A percentile compares a stretch with the other conserved stretches of the same genome.
Evolutionary conservation across 2,113 vertebrate genomes (phyloP).

Genomic region (Planiliza haematocheilus): DNA sequence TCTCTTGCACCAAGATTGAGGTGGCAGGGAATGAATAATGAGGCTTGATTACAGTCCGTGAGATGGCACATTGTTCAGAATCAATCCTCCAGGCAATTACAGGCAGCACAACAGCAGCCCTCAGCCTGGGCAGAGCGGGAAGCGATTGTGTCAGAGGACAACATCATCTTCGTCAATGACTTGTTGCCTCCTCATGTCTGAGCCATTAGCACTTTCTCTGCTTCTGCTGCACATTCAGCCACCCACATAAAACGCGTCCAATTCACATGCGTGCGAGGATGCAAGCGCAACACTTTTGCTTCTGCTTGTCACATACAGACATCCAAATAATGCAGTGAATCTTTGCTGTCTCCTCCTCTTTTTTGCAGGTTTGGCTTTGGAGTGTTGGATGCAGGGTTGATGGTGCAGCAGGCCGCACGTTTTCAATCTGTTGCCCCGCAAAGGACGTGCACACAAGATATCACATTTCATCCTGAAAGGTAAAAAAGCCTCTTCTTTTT

Average conservation of each 20-base stretch:
- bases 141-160: conserved; percentile 80
- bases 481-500: conserved; percentile 10
- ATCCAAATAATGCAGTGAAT: conserved; percentile 7
- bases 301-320: conserved; percentile 14
- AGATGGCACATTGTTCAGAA: conserved; percentile 81
- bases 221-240: conserved; percentile 47
- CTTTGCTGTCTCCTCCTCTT: conserved; percentile 7
- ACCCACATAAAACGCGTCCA: conserved; percentile 53
- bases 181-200: conserved; percentile 78
- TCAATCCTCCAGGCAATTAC: conserved; percentile 83
- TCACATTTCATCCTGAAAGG: conserved; percentile 54
- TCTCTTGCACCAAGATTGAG: conserved; percentile 70
- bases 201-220: conserved; percentile 70
- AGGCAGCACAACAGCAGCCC: conserved; percentile 69
- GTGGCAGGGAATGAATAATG: conserved; percentile 82
- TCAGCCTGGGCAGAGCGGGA: conserved; percentile 69
- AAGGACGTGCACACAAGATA: conserved; percentile 62
- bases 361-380: conserved; percentile 74
- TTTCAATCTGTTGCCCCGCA: conserved; percentile 51
- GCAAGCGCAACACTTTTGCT: conserved; percentile 22
- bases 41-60: conserved; percentile 82
- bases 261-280: conserved; percentile 22
- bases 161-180: conserved; percentile 79
- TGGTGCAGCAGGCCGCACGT: conserved; percentile 73
- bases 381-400: conserved; percentile 74